These are phyloP conservation scores for Bombus pyrosoma DNA, from an alignment of 1,140 invertebrate species.

Conservation along the genomic window DNA sequence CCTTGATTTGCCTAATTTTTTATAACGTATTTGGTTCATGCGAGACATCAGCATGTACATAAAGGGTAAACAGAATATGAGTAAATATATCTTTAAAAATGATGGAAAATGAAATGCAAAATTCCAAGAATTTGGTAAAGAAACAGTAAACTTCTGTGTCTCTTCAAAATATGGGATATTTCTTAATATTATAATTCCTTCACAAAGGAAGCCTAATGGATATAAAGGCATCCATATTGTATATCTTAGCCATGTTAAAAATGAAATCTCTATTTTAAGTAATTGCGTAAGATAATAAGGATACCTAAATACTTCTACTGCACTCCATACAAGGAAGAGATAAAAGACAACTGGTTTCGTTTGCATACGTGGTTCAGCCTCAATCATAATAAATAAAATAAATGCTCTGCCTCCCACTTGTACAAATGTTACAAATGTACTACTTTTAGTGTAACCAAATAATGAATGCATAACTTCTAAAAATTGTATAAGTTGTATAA, in stretches of 20 bases:
- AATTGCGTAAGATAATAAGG: conserved; percentile 94
- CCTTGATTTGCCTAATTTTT: conserved; percentile 82
- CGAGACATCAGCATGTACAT: conserved; percentile 90
- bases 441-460: conserved; percentile 93
- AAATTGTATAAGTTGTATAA: conserved; percentile 91
- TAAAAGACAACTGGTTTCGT: conserved; percentile 93
- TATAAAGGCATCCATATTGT: conserved; percentile 96
- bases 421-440: conserved; percentile 84
- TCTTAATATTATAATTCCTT: conserved; percentile 90
- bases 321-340: conserved; percentile 91
- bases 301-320: conserved; percentile 93
- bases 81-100: conserved; percentile 90
- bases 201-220: conserved; percentile 93
- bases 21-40: conserved; percentile 88
- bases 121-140: conserved; percentile 93
- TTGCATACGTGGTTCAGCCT: conserved; percentile 93
- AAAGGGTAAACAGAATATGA: conserved; percentile 89
- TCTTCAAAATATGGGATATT: conserved; percentile 96
- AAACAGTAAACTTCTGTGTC: conserved; percentile 89
- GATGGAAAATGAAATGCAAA: conserved; percentile 93
- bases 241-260: conserved; percentile 96
- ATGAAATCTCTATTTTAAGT: conserved; percentile 87
- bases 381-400: conserved; percentile 92
- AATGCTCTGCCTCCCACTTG: conserved; percentile 91
- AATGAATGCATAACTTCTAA: conserved; percentile 95